phyloP scores from a whole-genome alignment of 2,888 invertebrate genomes.

The Iselma pallidipennis region DNA sequence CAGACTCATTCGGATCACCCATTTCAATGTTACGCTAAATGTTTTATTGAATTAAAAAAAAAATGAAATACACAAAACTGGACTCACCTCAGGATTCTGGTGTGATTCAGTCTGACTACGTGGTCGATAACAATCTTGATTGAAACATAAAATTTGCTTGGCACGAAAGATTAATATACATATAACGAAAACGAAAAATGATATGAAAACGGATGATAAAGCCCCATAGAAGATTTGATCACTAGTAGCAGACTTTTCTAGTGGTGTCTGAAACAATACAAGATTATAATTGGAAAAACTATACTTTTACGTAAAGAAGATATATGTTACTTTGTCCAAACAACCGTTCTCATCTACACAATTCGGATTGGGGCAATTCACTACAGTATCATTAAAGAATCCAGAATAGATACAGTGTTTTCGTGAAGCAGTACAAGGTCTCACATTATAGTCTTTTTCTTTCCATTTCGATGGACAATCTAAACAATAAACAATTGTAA shows the following conservation, averaged over 20 bases:
- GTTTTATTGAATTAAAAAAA: constrained; percentile 11
- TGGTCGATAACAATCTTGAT: constrained; percentile 2
- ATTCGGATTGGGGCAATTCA: constrained; percentile 56
- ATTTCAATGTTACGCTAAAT: constrained; percentile 39
- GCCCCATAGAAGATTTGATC: constrained; percentile 3
- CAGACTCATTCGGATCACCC: constrained; percentile 36
- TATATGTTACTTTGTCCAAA: constrained; percentile 19
- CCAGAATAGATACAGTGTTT: constrained; percentile 54
- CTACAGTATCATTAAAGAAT: constrained; percentile 55
- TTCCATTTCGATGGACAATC: constrained; percentile 39
- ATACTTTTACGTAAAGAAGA: not conserved
- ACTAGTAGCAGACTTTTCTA: not conserved
- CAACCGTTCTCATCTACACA: constrained; percentile 58
- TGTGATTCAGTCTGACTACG: not conserved
- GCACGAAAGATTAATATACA: constrained; percentile 3
- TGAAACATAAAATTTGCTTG: constrained; percentile 9
- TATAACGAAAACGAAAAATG: constrained; percentile 3
- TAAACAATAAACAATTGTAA: constrained; percentile 2
- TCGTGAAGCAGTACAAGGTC: constrained; percentile 33
- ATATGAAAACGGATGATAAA: constrained; percentile 3
- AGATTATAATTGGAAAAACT: not conserved
- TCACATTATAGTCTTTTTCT: constrained; percentile 30
- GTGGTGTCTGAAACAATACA: not conserved
- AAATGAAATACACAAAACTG: not conserved
- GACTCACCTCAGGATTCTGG: not conserved